Evolutionary conservation across 2,888 invertebrate genomes (phyloP), one percentile per base, ranked within the genome.

Genomic region (Platerodrilus igneus): DNA sequence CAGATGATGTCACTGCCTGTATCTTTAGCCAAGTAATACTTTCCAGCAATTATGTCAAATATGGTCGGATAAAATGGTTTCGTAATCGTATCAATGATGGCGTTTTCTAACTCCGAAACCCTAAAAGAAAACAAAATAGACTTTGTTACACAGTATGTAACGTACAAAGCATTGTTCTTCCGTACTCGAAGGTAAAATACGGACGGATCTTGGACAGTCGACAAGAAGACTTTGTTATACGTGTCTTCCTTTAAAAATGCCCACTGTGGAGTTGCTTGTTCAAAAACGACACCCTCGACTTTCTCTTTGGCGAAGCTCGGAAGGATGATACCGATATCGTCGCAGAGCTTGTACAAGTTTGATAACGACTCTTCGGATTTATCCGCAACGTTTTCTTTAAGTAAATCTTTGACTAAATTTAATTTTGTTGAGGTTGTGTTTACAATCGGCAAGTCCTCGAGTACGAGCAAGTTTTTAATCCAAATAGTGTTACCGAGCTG

Each of bases 401-500:
- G 50, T 5, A 83, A 63, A 48, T 74, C 68, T 9, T 67, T 63
- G 46, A 73, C 74, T 7, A 83, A 63, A 50, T 77, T 73, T 17
- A 72, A 64, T 45, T 72, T 73, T 2, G 76, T 71, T 3, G 79
- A 72, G 0, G 67, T 63, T 51, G 74, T 69, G 14, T 74, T 71
- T 2, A 70, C 49, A 3, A 71, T 64, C 1, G 68, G 59, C 13
- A 82, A 62, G 39, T 75, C 69, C 46, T 75, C 73, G 41, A 77
- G 73, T 16, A 74, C 69, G 55, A 77, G 74, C 21, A 85, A 59
- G 2, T 79, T 77, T 34, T 81, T 74, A 1, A 86, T 67, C 72
- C 83, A 82, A 20, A 86, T 57, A 1, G 73, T 75, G 43, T 79
- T 73, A 1, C 76, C 77, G 16, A 84, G 56, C 30, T 78, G 75